These are phyloP conservation scores for Cosmia pyralina DNA, from an alignment of 2,888 invertebrate species.

Conservation along the genomic window DNA sequence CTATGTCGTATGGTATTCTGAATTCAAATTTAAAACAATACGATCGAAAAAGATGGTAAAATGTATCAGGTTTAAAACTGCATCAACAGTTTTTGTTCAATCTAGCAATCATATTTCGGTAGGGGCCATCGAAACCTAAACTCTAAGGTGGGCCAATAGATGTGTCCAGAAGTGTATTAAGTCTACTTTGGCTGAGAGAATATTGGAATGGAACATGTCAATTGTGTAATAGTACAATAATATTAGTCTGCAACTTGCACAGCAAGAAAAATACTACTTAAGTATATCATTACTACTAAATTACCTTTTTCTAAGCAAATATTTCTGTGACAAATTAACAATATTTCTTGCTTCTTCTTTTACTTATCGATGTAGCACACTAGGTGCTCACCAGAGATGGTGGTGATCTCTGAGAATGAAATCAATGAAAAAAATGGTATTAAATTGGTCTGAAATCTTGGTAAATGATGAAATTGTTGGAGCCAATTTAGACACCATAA, in stretches of 20 bases:
- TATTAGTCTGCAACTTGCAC: not conserved
- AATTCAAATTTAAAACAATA: no score
- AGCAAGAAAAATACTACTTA: not conserved
- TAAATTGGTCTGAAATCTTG: not conserved
- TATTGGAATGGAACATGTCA: not conserved
- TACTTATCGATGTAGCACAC: not conserved
- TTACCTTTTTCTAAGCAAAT: not conserved
- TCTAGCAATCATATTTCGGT: no score
- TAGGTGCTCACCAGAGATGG: no score
- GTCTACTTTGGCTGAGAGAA: not conserved
- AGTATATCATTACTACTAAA: not conserved
- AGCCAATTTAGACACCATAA: not conserved
- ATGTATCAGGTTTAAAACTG: no score
- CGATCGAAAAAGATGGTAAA: no score
- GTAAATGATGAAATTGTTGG: not conserved
- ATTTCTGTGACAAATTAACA: not conserved
- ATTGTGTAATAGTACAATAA: not conserved
- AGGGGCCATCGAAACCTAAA: no score
- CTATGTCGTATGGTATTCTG: no score
- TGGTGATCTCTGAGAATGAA: not conserved
- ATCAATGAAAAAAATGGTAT: not conserved
- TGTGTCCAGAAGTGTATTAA: no score
- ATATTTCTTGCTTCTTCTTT: not conserved
- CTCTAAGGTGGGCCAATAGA: no score
- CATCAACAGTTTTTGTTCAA: no score